Conservation (phyloP, 2,888 invertebrate species). For the Lacanobia wlatinum region DNA sequence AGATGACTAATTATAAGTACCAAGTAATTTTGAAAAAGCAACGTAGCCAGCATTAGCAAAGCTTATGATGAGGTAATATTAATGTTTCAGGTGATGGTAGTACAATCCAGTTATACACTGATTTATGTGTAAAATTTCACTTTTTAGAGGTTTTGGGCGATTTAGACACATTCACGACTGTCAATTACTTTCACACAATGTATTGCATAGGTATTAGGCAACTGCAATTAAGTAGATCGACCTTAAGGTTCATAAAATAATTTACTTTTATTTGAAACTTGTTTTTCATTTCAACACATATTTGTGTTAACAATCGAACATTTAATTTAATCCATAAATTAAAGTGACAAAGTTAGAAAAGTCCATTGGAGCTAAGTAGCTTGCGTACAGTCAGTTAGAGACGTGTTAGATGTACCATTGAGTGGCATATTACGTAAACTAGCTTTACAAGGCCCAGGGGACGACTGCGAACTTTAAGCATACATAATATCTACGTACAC, state of each 20-base stretch:
- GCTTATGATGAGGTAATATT: constrained; percentile 27
- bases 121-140: not conserved
- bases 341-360: constrained; percentile 2
- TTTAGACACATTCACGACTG: not conserved
- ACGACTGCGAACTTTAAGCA: constrained; percentile 42
- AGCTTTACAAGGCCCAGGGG: constrained; percentile 54
- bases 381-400: constrained; percentile 10
- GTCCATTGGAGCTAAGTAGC: constrained; percentile 1
- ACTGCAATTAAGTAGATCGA: not conserved
- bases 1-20: constrained; percentile 21
- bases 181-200: not conserved
- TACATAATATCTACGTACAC: constrained; percentile 40
- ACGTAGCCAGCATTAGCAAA: constrained; percentile 34
- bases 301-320: not conserved
- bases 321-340: not conserved
- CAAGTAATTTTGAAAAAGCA: constrained; percentile 30
- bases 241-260: not conserved
- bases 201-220: not conserved
- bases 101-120: not conserved
- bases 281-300: not conserved
- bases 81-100: constrained; percentile 6
- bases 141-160: not conserved
- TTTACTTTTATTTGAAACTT: not conserved
- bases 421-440: constrained; percentile 60
- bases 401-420: constrained; percentile 31